phyloP scores from a whole-genome alignment of 2,888 invertebrate genomes.

The Hermaeophaga mercurialis region DNA sequence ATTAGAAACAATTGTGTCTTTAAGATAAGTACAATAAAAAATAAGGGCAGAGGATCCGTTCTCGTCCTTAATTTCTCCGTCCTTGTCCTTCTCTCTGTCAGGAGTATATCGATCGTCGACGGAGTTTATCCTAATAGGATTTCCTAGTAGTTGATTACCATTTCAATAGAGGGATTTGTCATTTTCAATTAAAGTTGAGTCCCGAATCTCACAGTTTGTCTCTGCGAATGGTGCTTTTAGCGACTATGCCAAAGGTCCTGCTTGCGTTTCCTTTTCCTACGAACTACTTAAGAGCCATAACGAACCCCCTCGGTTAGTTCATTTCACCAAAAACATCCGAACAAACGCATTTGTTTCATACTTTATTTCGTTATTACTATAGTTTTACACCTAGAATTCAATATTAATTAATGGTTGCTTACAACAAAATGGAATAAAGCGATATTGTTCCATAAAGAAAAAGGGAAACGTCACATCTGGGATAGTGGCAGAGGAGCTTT shows the following conservation, averaged over 20 bases:
- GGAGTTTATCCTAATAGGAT: conserved; percentile 62
- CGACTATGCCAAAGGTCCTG: conserved; percentile 33
- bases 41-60: conserved; percentile 29
- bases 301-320: background rate
- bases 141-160: conserved; percentile 62
- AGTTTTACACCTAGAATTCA: no score
- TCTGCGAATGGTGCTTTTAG: conserved; percentile 46
- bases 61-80: conserved; percentile 18
- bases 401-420: no score
- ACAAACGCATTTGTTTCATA: no score
- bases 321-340: conserved; percentile 23
- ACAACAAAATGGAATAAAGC: no score
- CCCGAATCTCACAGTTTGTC: conserved; percentile 55
- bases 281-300: conserved; percentile 13
- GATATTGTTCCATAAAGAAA: no score
- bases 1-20: conserved; percentile 41
- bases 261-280: conserved; percentile 17
- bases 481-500: no score
- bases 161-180: conserved; percentile 62
- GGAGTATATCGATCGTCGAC: conserved; percentile 39
- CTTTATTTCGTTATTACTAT: no score
- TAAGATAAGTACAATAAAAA: conserved; percentile 42
- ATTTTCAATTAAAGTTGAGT: conserved; percentile 62
- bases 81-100: conserved; percentile 31
- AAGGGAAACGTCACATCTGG: no score